Base-by-base conservation (phyloP, 2,113 vertebrate genomes). In the Chloroceryle aenea region DNA sequence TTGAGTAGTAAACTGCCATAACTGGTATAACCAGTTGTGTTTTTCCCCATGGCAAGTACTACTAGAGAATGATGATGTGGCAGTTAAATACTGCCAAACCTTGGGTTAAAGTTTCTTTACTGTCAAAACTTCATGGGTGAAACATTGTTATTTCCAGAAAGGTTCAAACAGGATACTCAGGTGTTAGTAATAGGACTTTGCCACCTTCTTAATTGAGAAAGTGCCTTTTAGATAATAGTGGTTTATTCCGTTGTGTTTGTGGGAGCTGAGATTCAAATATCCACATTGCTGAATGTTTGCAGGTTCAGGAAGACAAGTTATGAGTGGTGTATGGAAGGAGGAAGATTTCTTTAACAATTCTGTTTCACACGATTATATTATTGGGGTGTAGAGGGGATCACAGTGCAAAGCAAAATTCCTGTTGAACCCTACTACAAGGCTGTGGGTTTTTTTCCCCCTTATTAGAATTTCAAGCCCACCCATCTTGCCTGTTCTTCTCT, bases 21-120 rank as follows among this genome's bases (percentile, higher is more conserved):
- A 95, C 95, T 86, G 86, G 95, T 92, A 93, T 93, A 89, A 90
- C 95, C 80, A 72, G 92, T 93, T 52, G 75, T 5, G 0, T 52
- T 87, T 81, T 58, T 40, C 38, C 73, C 52, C 7, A 23, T 38
- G 72, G 25, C 48, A 64, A 15, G 50, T 21, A 76, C n/a, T 81
- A 2, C 17, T 83, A n/a, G n/a, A 78, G 74, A 50, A 50, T 25
- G 67, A 21, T 77, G 71, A 68, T 68, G 58, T 92, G 73, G 40
- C 62, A 42, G 73, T 45, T 89, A 89, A 78, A 85, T 50, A n/a
- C 43, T 68, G 64, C 22, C 52, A 90, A 29, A 68, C 34, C 15
- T 80, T 45, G 13, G 42, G 63, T 9, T 74, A 6, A 77, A 43
- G 29, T 62, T 91, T 43, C 26, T 66, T 56, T 26, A 12, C n/a